Conservation (phyloP, 1,140 invertebrate genomes). For the Lepidurus arcticus region DNA sequence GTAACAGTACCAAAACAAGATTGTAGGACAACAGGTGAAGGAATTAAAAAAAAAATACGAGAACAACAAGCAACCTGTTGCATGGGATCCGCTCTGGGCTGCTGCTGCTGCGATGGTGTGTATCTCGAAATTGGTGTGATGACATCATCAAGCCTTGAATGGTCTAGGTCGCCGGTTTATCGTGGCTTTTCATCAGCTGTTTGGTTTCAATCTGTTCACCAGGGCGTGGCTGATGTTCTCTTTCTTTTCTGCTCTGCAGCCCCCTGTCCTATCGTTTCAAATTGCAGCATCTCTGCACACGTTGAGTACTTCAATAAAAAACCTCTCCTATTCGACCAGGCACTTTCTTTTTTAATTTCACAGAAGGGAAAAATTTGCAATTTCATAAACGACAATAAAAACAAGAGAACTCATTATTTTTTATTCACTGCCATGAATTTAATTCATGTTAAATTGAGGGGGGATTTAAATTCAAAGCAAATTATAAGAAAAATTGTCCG, state of each 20-base stretch:
- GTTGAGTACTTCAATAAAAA: neutral
- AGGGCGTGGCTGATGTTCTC: slow-evolving; percentile 11
- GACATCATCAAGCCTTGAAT: slow-evolving; percentile 21
- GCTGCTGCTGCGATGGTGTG: neutral
- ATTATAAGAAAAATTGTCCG: too few species aligned
- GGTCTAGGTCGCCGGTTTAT: neutral
- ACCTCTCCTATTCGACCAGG: neutral
- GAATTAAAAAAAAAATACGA: too few species aligned
- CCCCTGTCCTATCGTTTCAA: slow-evolving; percentile 11
- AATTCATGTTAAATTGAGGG: too few species aligned
- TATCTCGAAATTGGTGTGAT: slow-evolving; percentile 16
- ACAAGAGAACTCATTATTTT: too few species aligned
- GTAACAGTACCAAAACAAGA: too few species aligned
- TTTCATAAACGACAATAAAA: too few species aligned
- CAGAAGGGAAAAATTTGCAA: too few species aligned
- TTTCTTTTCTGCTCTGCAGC: neutral
- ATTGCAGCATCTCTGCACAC: slow-evolving; percentile 14
- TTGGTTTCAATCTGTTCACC: slow-evolving; percentile 21
- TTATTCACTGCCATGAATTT: too few species aligned
- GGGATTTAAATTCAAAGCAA: too few species aligned
- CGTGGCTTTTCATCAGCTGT: slow-evolving; percentile 14
- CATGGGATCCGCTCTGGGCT: neutral
- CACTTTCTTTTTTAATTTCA: too few species aligned
- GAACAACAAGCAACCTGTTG: neutral
- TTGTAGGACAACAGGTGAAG: too few species aligned